Percentiles rank a stretch among this genome's conserved stretches.
Conservation (phyloP, 2,113 vertebrate genomes). For the Callaeas wilsoni region DNA sequence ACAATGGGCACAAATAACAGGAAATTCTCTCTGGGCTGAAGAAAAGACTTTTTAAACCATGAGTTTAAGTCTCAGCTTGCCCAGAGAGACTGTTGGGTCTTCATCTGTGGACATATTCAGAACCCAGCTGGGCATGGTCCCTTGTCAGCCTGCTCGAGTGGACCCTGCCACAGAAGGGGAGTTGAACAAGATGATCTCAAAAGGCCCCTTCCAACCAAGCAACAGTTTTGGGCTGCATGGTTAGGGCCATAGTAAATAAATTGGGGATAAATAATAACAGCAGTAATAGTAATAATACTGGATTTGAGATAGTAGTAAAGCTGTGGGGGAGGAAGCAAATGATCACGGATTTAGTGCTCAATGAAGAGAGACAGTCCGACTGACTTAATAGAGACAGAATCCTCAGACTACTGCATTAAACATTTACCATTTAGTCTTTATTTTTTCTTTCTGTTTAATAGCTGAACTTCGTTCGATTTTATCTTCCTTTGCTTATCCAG, state of each 20-base stretch:
- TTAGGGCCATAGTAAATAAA: not conserved
- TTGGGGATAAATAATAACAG: not conserved
- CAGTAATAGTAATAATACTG: not conserved
- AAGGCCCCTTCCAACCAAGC: not conserved
- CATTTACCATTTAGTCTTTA: not conserved
- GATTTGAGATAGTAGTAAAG: not conserved
- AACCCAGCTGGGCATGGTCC: not conserved
- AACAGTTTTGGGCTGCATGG: not conserved
- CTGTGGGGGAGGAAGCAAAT: not conserved
- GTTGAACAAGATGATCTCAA: not conserved
- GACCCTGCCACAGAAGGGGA: not conserved
- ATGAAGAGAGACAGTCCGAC: not conserved
- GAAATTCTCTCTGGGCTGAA: not conserved
- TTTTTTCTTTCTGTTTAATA: conserved; percentile 58
- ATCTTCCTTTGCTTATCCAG: conserved; percentile 86
- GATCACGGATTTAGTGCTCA: not conserved
- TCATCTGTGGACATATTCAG: not conserved
- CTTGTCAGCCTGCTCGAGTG: accelerated
- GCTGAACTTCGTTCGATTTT: conserved; percentile 96
- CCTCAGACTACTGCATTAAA: not conserved
- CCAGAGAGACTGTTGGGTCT: not conserved
- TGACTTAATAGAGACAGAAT: not conserved
- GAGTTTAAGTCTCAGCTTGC: not conserved
- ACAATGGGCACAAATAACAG: not conserved
- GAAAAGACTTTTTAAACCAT: not conserved